Conservation (phyloP, 1,140 invertebrate genomes). For the Nephila pilipes region DNA sequence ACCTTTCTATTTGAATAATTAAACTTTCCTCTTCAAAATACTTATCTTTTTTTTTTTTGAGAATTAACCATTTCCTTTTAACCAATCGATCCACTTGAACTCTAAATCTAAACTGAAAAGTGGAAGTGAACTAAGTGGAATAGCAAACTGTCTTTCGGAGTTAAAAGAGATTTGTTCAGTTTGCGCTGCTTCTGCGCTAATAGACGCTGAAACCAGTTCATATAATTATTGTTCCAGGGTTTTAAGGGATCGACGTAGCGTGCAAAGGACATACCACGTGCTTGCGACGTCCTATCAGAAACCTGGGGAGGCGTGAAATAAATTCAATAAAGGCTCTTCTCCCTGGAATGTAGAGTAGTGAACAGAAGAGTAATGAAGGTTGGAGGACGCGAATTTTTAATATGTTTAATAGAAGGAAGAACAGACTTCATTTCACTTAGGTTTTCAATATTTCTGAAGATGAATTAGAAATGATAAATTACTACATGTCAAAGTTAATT, state of each 20-base stretch:
- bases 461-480: too few species aligned
- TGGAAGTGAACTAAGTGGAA: background rate
- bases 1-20: too few species aligned
- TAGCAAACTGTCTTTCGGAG: background rate
- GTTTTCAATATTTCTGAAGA: too few species aligned
- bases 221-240: background rate
- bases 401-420: too few species aligned
- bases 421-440: too few species aligned
- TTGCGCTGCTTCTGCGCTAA: background rate
- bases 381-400: too few species aligned
- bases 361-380: background rate
- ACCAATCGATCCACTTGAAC: too few species aligned
- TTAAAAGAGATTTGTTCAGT: background rate
- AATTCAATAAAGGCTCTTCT: background rate
- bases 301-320: constrained; percentile 14
- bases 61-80: too few species aligned
- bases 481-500: too few species aligned
- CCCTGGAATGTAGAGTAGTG: background rate
- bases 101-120: too few species aligned
- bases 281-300: constrained; percentile 20
- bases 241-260: background rate
- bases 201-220: background rate
- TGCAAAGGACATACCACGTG: background rate
- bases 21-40: too few species aligned
- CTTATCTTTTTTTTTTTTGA: too few species aligned